phyloP scores from a whole-genome alignment of 2,113 vertebrate genomes.

The Erinaceus europaeus region DNA sequence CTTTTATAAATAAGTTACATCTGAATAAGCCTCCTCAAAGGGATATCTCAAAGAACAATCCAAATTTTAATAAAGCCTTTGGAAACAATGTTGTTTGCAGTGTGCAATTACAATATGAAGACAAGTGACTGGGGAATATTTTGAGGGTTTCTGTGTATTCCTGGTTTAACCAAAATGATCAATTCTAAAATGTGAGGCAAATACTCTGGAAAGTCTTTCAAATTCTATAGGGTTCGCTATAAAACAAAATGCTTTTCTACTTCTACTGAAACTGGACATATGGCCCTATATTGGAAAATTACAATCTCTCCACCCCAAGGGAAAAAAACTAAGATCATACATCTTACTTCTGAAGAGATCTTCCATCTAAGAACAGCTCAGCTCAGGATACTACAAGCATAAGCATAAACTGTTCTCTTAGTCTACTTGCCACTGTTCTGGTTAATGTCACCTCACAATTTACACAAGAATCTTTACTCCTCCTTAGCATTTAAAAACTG shows the following conservation, averaged over 20 bases:
- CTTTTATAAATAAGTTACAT: slow-evolving; percentile 20
- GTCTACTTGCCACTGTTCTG: not conserved
- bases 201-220: slow-evolving; percentile 2
- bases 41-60: slow-evolving; percentile 37
- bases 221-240: not conserved
- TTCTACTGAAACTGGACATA: not conserved
- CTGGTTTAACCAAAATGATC: not conserved
- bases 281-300: not conserved
- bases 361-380: not conserved
- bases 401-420: not conserved
- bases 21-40: slow-evolving; percentile 39
- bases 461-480: not conserved
- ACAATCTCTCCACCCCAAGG: not conserved
- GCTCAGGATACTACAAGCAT: not conserved
- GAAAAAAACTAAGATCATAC: not conserved
- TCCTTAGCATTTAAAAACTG: not conserved
- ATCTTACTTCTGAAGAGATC: not conserved
- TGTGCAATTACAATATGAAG: slow-evolving; percentile 23
- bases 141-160: not conserved
- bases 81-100: slow-evolving; percentile 34
- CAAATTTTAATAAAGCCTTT: slow-evolving; percentile 1
- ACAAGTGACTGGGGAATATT: not conserved
- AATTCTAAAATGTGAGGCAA: not conserved
- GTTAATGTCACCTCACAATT: not conserved
- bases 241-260: not conserved